Evolutionary conservation across 2,113 vertebrate genomes (phyloP).

Genomic region (Chamaetylas fuelleborni): DNA sequence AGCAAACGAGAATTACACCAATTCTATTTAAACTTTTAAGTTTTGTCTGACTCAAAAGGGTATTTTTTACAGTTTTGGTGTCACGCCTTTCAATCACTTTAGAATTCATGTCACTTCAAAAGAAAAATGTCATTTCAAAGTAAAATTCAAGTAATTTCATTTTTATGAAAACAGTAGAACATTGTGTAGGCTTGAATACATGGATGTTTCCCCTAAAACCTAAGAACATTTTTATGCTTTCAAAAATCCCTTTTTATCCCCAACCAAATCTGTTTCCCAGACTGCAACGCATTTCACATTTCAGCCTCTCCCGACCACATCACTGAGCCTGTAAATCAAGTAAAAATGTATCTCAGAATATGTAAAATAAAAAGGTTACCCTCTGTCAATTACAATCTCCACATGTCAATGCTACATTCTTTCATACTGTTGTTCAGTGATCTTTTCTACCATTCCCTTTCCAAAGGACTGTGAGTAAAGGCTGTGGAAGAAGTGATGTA

Average conservation of each 20-base stretch:
- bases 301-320: background rate
- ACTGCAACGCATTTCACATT: background rate
- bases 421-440: background rate
- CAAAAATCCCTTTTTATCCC: background rate
- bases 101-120: background rate
- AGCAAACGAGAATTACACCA: background rate
- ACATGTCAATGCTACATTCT: background rate
- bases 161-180: background rate
- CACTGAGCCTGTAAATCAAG: background rate
- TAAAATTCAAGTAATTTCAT: background rate
- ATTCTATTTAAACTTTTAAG: background rate
- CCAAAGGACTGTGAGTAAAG: background rate
- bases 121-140: background rate
- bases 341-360: background rate
- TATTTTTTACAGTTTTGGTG: background rate
- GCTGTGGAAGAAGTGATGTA: background rate
- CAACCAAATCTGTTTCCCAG: background rate
- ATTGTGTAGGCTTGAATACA: background rate
- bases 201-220: background rate
- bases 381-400: background rate
- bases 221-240: background rate
- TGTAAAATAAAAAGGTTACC: conserved; percentile 26
- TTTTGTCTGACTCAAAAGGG: background rate
- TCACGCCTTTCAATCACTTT: background rate
- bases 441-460: background rate